A percentile compares a stretch with the other conserved stretches of the same genome.
Conservation (phyloP, 2,888 invertebrate species). For the Pyrrhia umbra region DNA sequence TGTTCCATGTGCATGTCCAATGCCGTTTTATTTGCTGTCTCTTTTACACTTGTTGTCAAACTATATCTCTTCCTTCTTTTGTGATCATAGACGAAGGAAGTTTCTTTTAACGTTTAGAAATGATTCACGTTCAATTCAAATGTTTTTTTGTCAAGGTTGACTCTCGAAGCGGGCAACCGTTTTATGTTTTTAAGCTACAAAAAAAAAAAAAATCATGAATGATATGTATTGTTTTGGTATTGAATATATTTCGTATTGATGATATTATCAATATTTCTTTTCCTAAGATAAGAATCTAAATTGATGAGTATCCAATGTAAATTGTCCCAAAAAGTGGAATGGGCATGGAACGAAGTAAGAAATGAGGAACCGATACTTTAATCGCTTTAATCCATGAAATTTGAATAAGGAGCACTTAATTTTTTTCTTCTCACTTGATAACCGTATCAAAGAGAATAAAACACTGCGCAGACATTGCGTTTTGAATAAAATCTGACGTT, state of each 20-base stretch:
- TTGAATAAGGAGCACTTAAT: slow-evolving; percentile 21
- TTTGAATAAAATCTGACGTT: slow-evolving; percentile 39
- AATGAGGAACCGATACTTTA: too few species aligned
- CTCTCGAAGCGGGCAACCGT: too few species aligned
- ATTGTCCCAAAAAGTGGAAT: too few species aligned
- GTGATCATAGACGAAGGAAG: slow-evolving; percentile 27
- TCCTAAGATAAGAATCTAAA: too few species aligned
- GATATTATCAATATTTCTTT: too few species aligned
- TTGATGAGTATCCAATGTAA: too few species aligned
- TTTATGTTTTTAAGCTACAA: not conserved
- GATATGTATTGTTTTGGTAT: too few species aligned
- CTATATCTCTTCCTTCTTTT: slow-evolving; percentile 22
- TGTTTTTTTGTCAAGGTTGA: not conserved
- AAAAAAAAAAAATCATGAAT: too few species aligned
- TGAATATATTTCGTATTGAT: too few species aligned
- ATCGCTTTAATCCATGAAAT: slow-evolving; percentile 11
- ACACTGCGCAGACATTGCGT: not conserved
- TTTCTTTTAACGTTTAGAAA: slow-evolving; percentile 41
- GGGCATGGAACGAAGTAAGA: too few species aligned
- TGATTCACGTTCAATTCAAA: not conserved
- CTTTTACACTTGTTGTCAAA: slow-evolving; percentile 30
- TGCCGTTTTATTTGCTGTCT: slow-evolving; percentile 49
- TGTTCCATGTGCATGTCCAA: slow-evolving; percentile 49
- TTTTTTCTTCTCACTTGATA: not conserved
- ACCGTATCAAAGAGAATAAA: not conserved